Percentiles rank a stretch among this genome's conserved stretches.
Conservation (phyloP, 2,888 invertebrate genomes). For the Abrostola tripartita region DNA sequence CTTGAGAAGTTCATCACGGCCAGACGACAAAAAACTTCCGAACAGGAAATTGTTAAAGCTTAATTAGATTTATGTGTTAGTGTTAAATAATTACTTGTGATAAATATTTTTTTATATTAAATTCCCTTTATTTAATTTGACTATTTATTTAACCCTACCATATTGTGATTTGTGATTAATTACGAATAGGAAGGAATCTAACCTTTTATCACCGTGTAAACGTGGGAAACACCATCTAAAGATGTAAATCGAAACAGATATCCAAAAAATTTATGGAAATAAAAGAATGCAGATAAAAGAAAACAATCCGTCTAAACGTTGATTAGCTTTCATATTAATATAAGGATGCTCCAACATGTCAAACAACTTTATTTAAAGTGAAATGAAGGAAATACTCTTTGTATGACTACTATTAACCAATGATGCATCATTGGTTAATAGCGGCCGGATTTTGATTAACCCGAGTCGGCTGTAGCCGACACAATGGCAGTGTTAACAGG, state of each 20-base stretch:
- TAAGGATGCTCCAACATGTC: neutral
- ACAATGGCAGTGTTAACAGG: conserved; percentile 60
- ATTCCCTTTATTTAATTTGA: neutral
- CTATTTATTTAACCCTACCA: too few species aligned
- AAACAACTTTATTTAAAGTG: conserved; percentile 9
- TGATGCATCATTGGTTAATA: conserved; percentile 58
- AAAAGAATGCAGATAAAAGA: too few species aligned
- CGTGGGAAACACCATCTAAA: too few species aligned
- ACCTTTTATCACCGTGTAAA: too few species aligned
- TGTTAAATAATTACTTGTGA: conserved; percentile 23
- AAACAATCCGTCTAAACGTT: too few species aligned
- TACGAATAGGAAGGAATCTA: too few species aligned
- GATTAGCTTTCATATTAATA: neutral
- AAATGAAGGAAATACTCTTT: conserved; percentile 52
- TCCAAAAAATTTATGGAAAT: too few species aligned
- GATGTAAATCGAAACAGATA: too few species aligned
- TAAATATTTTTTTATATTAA: conserved; percentile 7
- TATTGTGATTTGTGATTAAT: too few species aligned
- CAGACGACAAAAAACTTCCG: conserved; percentile 61
- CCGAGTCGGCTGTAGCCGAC: conserved; percentile 42
- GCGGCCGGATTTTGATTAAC: conserved; percentile 57
- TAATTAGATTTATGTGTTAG: conserved; percentile 42
- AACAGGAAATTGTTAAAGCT: conserved; percentile 60
- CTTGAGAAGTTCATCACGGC: conserved; percentile 83
- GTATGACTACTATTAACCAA: conserved; percentile 57